Base-by-base conservation (phyloP, 2,113 vertebrate genomes). In the Phainopepla nitens region DNA sequence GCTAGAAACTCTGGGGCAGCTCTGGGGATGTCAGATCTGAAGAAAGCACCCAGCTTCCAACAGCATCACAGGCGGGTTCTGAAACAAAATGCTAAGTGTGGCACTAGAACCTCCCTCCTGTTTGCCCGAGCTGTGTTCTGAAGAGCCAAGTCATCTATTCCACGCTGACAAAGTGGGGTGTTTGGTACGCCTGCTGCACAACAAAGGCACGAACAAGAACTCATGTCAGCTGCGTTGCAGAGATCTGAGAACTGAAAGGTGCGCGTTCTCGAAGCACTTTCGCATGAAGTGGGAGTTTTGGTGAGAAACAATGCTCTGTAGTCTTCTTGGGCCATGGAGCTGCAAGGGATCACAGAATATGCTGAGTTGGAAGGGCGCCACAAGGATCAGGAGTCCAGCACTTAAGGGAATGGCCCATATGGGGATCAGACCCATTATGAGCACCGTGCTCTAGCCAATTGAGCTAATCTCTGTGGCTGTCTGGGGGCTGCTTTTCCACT, bases 1-100 rank as follows among this genome's bases (percentile, higher is more conserved):
- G 95, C 66, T 90, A 96, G 94, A 95, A 96, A 80, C 94, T 91
- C 45, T 65, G 87, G 54, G 79, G 85, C 58, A 69, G 75, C 90
- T 92, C 14, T 53, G 82, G 77, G 45, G 66, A 88, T 89, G 69
- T 94, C 65, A 19, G 73, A 81, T 82, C 49, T 76, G 78, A 86
- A 82, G 75, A 60, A 87, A 80, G 78, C 85, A 53, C 4, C 5
- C 70, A 79, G 49, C 57, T 70, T 82, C 70, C 0, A 0, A 27
- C 70, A 73, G 73, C 79, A 76, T 89, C 73, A 31, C 42, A 57
- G 75, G 58, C 6, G 24, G 35, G 35, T 77, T 96, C 71, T 82
- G 82, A 91, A 96, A 80, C 84, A 87, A 71, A 87, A 33, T 10
- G 62, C 56, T 6, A 2, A 20, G 41, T 13, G 13, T 23, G 70